Conservation (phyloP, 2,113 vertebrate genomes). For the Onychorhynchus coronatus region DNA sequence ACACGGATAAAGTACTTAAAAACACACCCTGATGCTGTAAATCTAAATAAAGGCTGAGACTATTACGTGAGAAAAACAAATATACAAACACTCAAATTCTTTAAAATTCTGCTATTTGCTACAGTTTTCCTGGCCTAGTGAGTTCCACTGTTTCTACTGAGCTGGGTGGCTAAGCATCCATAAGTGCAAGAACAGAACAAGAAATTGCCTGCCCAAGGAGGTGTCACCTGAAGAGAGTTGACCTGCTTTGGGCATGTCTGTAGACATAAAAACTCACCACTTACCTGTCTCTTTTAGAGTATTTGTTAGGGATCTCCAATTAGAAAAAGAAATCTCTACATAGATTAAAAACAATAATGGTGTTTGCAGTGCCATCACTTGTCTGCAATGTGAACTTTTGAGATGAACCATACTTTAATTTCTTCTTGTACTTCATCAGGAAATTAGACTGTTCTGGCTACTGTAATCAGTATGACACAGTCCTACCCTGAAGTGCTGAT, state of each 20-base stretch:
- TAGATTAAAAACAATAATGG: neutral
- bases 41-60: neutral
- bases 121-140: neutral
- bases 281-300: neutral
- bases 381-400: neutral
- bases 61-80: neutral
- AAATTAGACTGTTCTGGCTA: neutral
- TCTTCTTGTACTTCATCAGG: neutral
- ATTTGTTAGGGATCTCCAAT: neutral
- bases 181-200: neutral
- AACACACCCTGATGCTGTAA: neutral
- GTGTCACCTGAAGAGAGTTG: neutral
- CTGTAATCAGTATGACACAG: neutral
- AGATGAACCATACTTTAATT: neutral
- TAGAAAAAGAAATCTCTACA: neutral
- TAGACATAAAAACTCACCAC: neutral
- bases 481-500: neutral
- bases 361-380: neutral
- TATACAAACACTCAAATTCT: neutral
- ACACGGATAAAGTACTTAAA: constrained; percentile 17
- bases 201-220: neutral
- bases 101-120: neutral
- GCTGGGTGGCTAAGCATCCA: neutral
- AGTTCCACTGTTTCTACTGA: neutral
- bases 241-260: neutral